These are phyloP conservation scores for Scaptodrosophila latifasciaeformis DNA, from an alignment of 2,888 invertebrate species.

Conservation along the genomic window DNA sequence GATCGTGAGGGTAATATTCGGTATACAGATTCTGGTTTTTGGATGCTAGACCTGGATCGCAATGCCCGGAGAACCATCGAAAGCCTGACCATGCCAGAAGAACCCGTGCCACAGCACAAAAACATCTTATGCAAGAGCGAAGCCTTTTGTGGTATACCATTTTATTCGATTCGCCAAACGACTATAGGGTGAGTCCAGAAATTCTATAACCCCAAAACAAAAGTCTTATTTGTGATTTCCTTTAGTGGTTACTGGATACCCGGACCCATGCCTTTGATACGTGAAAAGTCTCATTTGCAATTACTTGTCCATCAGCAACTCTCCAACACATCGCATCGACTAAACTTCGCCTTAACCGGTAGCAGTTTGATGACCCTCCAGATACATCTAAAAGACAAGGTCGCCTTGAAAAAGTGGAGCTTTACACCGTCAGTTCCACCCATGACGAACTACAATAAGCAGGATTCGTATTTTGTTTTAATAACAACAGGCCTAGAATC, in stretches of 20 bases:
- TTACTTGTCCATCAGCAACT: slow-evolving; percentile 35
- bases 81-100: slow-evolving; percentile 62
- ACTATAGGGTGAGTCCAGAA: slow-evolving; percentile 56
- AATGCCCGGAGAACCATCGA: slow-evolving; percentile 66
- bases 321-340: slow-evolving; percentile 33
- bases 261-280: slow-evolving; percentile 53
- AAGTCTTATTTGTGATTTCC: not conserved
- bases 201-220: not conserved
- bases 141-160: slow-evolving; percentile 64
- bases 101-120: slow-evolving; percentile 54
- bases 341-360: slow-evolving; percentile 50
- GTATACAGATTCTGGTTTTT: slow-evolving; percentile 67
- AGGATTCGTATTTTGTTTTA: slow-evolving; percentile 59
- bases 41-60: slow-evolving; percentile 66
- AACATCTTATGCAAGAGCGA: slow-evolving; percentile 63
- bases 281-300: slow-evolving; percentile 50
- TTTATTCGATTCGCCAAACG: slow-evolving; percentile 54
- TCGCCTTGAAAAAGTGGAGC: slow-evolving; percentile 52
- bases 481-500: slow-evolving; percentile 62
- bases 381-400: slow-evolving; percentile 55
- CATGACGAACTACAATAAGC: slow-evolving; percentile 49
- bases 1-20: slow-evolving; percentile 60
- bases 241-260: slow-evolving; percentile 63
- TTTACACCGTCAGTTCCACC: slow-evolving; percentile 49
- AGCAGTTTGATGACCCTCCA: slow-evolving; percentile 56